Percentiles rank a stretch among this genome's conserved stretches.
These are phyloP conservation scores for Talpa occidentalis DNA, from an alignment of 2,113 vertebrate genomes.

Conservation along the genomic window DNA sequence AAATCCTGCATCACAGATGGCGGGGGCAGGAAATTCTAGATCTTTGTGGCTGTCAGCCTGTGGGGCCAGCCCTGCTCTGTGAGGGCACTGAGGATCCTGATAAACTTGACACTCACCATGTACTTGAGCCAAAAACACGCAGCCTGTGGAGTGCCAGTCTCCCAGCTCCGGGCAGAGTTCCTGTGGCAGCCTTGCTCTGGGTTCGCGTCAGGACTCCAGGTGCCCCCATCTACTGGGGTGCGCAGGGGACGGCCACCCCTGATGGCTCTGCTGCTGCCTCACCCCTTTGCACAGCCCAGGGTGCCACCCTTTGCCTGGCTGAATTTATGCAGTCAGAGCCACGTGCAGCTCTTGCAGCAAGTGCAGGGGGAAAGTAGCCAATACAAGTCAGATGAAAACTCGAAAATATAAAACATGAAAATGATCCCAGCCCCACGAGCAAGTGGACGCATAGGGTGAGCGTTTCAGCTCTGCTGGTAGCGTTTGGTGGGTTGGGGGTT, in stretches of 20 bases:
- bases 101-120: too few relatives aligned
- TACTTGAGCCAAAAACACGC: background rate
- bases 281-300: too few relatives aligned
- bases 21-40: background rate
- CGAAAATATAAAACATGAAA: slow-evolving; percentile 53
- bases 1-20: background rate
- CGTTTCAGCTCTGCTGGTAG: slow-evolving; percentile 20
- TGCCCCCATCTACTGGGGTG: background rate
- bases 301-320: too few relatives aligned
- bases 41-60: background rate
- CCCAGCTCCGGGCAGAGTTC: background rate
- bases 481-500: background rate
- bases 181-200: too few relatives aligned
- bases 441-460: background rate
- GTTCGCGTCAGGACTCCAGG: background rate
- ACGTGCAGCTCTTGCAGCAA: background rate
- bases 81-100: background rate
- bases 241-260: background rate
- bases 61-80: background rate
- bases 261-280: background rate
- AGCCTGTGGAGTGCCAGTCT: too few relatives aligned
- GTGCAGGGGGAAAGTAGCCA: background rate
- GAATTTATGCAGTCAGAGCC: background rate
- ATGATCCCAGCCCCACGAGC: background rate
- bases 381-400: slow-evolving; percentile 48